Conservation (phyloP, 2,113 vertebrate species). For the Isichthys henryi region DNA sequence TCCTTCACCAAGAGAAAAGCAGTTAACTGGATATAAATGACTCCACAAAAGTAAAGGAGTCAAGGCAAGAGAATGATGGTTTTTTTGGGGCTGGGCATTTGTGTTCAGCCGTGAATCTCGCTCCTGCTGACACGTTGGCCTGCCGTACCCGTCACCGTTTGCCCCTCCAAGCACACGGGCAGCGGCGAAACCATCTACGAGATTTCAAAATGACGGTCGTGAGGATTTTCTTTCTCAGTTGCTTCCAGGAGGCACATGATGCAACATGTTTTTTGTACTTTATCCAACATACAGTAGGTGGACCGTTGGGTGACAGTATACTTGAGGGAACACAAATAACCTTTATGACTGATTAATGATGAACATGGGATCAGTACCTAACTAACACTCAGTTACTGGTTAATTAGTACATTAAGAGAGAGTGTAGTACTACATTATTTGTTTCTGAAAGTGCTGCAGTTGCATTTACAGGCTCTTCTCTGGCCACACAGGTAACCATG, state of each 20-base stretch:
- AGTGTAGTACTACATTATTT: not conserved
- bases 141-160: too few relatives aligned
- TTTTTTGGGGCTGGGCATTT: not conserved
- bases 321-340: not conserved
- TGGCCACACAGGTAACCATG: not conserved
- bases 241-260: not conserved
- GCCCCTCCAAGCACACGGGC: not conserved
- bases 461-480: not conserved
- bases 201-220: not conserved
- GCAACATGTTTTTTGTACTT: not conserved
- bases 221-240: not conserved
- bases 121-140: not conserved
- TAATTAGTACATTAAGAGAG: not conserved
- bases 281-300: not conserved
- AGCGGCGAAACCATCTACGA: not conserved
- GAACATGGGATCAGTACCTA: not conserved
- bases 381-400: not conserved
- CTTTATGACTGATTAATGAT: not conserved
- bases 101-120: not conserved
- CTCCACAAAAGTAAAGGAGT: not conserved
- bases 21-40: not conserved
- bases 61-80: not conserved
- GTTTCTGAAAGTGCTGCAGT: not conserved
- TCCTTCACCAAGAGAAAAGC: not conserved
- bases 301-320: not conserved